These are phyloP conservation scores for Phrixothrix hirtus DNA, from an alignment of 2,888 invertebrate genomes.

Conservation along the genomic window DNA sequence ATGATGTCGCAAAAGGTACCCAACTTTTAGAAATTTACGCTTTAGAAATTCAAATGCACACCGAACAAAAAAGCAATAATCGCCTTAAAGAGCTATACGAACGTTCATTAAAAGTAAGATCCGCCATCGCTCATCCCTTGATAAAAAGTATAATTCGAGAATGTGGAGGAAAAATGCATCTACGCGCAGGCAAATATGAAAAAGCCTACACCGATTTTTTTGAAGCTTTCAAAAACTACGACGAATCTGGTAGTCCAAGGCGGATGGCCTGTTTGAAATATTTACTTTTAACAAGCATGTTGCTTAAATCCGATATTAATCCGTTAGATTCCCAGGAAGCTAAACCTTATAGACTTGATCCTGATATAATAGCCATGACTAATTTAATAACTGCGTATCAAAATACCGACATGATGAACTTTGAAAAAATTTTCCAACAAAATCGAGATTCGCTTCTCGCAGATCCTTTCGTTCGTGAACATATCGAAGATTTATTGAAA, in stretches of 20 bases:
- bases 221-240: conserved; percentile 99
- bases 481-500: conserved; percentile 89
- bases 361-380: conserved; percentile 98
- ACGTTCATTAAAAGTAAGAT: conserved; percentile 96
- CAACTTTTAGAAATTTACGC: conserved; percentile 98
- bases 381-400: conserved; percentile 95
- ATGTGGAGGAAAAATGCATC: conserved; percentile 99
- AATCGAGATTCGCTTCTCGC: conserved; percentile 71
- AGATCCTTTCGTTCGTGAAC: conserved; percentile 97
- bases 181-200: conserved; percentile 96
- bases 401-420: conserved; percentile 95
- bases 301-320: conserved; percentile 99
- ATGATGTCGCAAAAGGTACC: conserved; percentile 95
- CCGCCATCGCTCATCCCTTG: conserved; percentile 98
- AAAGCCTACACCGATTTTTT: conserved; percentile 99
- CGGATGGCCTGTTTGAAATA: conserved; percentile 97
- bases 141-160: conserved; percentile 98
- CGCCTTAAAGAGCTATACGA: conserved; percentile 95
- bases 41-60: conserved; percentile 99
- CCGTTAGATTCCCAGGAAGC: conserved; percentile 99
- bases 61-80: conserved; percentile 98
- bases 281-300: conserved; percentile 95
- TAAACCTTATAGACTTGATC: conserved; percentile 98
- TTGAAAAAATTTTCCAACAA: conserved; percentile 87
- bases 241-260: conserved; percentile 95